Conservation (phyloP, 2,113 vertebrate genomes). For the Dasyornis broadbenti region DNA sequence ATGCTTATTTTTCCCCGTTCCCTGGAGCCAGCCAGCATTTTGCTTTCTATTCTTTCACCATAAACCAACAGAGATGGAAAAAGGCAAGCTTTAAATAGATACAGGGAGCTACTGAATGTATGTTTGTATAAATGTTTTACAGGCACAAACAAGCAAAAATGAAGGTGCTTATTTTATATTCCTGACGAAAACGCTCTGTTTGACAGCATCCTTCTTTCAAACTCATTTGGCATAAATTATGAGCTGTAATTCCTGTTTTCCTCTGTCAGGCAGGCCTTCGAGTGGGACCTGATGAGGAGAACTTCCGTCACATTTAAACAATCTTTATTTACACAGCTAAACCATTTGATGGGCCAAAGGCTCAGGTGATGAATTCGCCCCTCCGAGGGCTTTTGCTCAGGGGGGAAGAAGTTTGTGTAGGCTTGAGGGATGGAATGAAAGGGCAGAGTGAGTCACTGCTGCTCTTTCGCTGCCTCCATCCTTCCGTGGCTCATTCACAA, state of each 20-base stretch:
- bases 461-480: not conserved
- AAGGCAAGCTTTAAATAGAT: not conserved
- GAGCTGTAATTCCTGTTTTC: not conserved
- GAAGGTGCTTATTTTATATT: not conserved
- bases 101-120: not conserved
- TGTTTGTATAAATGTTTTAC: not conserved
- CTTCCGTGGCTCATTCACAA: conserved; percentile 26
- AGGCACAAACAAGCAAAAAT: not conserved
- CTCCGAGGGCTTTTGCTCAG: not conserved
- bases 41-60: not conserved
- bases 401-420: not conserved
- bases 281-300: not conserved
- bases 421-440: not conserved
- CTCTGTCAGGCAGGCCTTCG: not conserved
- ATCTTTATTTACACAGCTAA: not conserved
- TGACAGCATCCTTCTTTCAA: not conserved
- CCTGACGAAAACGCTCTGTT: not conserved
- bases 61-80: not conserved
- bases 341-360: not conserved
- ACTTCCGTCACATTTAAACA: not conserved
- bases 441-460: not conserved
- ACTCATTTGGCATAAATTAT: not conserved
- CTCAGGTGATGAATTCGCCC: not conserved
- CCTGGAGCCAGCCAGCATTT: not conserved
- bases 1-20: not conserved